Evolutionary conservation across 1,140 invertebrate genomes (phyloP), one percentile per base, ranked within the genome.

Genomic region (Pemphigus obesinymphae): DNA sequence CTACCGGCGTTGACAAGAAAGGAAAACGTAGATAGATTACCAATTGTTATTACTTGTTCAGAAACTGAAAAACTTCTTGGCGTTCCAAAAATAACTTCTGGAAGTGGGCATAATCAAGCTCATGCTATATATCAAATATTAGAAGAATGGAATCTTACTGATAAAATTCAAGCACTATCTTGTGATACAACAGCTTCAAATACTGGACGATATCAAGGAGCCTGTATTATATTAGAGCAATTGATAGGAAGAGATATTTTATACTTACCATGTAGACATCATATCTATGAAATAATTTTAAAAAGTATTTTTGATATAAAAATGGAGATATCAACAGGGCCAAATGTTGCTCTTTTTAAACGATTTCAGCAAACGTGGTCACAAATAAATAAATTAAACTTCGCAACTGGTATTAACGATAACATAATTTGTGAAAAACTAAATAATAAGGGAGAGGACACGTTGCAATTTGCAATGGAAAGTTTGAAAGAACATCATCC

Each of bases 171-270:
- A 55, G 73, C 73, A n/a, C 6, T 87, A 63, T 86, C 85, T 82
- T 87, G 85, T 82, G 85, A 87, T 73, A 87, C 86, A 6, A 86
- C 85, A 61, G 83, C 84, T 73, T 84, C 85, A 43, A 87, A 87
- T 83, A 84, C 85, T 13, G 86, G 85, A 17, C 50, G 58, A 81
- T 61, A 70, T 40, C 85, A 40, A 83, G 83, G 85, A 66, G 55
- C 83, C 20, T 78, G 68, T 58, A 61, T 83, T 45, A 40, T 82
- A 34, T 61, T 83, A 43, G 83, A 84, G 37, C 78, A 73, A 61
- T 55, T 55, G 23, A 43, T 84, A 50, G 72, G 48, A 29, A 82
- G 23, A 55, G 81, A 84, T 26, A 11, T 84, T 83, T 81, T 45
- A 48, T 84, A 26, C 40, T 82, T 40, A 8, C 8, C 37, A 31